Evolutionary conservation across 2,888 invertebrate species (phyloP).

Genomic region (Stenodera caucasica): DNA sequence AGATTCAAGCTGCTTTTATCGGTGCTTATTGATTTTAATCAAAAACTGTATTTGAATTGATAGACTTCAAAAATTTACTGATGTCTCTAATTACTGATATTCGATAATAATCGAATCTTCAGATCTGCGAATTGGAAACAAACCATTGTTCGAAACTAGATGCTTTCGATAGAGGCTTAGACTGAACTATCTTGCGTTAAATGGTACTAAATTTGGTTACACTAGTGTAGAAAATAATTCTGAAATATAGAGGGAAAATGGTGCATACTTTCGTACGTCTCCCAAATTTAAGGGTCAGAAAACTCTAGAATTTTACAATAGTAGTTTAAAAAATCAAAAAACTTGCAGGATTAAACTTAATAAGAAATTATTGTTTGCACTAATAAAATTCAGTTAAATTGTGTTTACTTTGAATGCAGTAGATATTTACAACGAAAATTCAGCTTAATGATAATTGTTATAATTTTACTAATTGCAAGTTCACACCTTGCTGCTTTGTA

Average conservation of each 20-base stretch:
- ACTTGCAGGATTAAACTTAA: neutral
- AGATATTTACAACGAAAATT: neutral
- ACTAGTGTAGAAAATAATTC: too few relatives aligned
- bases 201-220: too few relatives aligned
- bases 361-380: neutral
- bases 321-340: neutral
- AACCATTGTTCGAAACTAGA: too few relatives aligned
- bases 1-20: neutral
- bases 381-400: neutral
- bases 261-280: too few relatives aligned
- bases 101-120: neutral
- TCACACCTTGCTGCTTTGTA: neutral
- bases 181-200: too few relatives aligned
- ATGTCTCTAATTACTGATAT: too few relatives aligned
- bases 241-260: too few relatives aligned
- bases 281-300: too few relatives aligned
- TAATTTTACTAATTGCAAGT: slow-evolving; percentile 1
- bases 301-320: too few relatives aligned
- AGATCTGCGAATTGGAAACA: too few relatives aligned
- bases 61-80: neutral
- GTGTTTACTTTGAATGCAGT: neutral
- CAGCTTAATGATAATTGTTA: neutral
- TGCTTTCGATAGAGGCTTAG: too few relatives aligned
- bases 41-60: neutral
- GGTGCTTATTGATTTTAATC: neutral